Conservation (phyloP, 2,113 vertebrate genomes). For the Hylia prasina region DNA sequence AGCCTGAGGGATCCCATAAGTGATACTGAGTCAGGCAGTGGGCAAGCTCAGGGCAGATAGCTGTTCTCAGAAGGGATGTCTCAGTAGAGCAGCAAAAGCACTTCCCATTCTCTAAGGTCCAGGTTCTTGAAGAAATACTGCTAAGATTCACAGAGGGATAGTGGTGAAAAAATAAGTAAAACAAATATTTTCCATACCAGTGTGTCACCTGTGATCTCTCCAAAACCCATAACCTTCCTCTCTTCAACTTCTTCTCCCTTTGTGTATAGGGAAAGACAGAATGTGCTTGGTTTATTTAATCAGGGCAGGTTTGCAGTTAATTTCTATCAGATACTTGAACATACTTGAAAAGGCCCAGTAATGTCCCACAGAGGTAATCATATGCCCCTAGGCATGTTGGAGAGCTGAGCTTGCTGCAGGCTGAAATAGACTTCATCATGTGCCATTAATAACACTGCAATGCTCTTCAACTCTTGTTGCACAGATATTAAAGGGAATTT, state of each 20-base stretch:
- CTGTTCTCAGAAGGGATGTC: background rate
- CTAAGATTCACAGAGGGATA: background rate
- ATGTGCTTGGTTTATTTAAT: background rate
- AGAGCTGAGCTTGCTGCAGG: background rate
- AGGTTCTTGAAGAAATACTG: background rate
- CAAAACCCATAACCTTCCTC: background rate
- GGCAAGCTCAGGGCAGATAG: background rate
- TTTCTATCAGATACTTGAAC: background rate
- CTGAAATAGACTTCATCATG: background rate
- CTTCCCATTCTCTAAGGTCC: background rate
- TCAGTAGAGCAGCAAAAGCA: background rate
- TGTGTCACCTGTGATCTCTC: background rate
- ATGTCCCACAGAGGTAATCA: background rate
- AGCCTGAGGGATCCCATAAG: background rate
- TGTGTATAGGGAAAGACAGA: background rate
- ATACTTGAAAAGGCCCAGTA: background rate
- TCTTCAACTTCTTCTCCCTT: background rate
- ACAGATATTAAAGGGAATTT: background rate
- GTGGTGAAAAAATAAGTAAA: background rate
- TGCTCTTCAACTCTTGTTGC: background rate
- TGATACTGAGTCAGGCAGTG: background rate
- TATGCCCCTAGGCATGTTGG: background rate
- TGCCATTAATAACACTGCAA: background rate
- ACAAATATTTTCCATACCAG: background rate
- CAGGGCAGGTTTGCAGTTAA: background rate